phyloP scores from a whole-genome alignment of 2,113 vertebrate species.

The Plecturocebus donacophilus region DNA sequence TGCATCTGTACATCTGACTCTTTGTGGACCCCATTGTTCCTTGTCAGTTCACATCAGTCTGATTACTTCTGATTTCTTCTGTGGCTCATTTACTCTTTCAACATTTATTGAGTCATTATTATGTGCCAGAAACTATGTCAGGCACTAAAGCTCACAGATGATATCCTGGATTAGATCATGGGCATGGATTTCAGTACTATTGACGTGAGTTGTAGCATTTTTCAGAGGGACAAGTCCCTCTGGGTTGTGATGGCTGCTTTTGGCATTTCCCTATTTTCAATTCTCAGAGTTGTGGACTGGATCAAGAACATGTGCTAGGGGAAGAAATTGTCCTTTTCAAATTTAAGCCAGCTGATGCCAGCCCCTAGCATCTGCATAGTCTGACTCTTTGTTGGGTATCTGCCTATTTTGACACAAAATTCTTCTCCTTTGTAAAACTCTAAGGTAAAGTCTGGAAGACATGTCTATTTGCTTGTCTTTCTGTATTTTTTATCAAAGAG shows the following conservation, averaged over 20 bases:
- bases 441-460: neutral
- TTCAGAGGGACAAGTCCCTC: neutral
- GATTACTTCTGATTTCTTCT: neutral
- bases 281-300: neutral
- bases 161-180: neutral
- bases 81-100: neutral
- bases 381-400: neutral
- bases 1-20: neutral
- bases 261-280: neutral
- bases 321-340: slow-evolving; percentile 6
- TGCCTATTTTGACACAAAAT: neutral
- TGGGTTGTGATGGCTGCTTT: neutral
- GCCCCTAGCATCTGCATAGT: neutral
- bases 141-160: neutral
- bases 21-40: neutral
- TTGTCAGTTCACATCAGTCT: neutral
- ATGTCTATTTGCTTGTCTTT: neutral
- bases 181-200: neutral
- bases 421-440: neutral
- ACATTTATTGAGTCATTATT: neutral
- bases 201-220: neutral
- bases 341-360: neutral
- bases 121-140: neutral
- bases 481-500: neutral
- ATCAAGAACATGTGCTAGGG: neutral